Evolutionary conservation across 2,888 invertebrate species (phyloP), one percentile per base, ranked within the genome.

Genomic region (Drosophila paramelanica): DNA sequence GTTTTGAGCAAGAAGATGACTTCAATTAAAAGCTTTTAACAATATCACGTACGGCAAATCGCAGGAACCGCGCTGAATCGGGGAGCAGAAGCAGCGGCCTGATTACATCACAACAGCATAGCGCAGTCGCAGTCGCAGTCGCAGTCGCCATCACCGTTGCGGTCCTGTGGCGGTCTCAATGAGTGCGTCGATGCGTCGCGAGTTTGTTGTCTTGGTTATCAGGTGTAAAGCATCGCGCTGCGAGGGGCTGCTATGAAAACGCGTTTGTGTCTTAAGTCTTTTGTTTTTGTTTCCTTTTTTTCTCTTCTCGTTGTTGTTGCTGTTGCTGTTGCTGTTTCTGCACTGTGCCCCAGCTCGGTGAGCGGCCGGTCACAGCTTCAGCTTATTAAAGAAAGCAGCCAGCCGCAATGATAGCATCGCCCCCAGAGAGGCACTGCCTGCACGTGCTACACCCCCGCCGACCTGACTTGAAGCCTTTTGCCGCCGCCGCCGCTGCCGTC

Each of bases 21-120:
- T 91, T 91, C 90, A 90, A 90, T 90, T 90, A 91, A 91, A 90
- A 90, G 89, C 90, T 88, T 90, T 90, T 90, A 90, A 90, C 90
- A 91, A 89, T 90, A 91, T 91, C 91, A 91, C 90, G 91, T 91
- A 88, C 87, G 66, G 75, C 85, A 77, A 81, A 89, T 86, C 89
- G 85, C 77, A 79, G 78, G 67, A 71, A 78, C 76, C 69, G 67
- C 60, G 52, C 65, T 59, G 70, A 55, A 14, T 20, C 55, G 58
- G 41, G 17, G 23, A 25, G 45, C 17, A 20, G 38, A 3, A 36
- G 61, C 47, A 42, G 49, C 14, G 23, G 52, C 61, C 85, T 79
- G 87, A 84, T 89, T 88, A 84, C 84, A 84, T 89, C 87, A 84
- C 84, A 89, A 75, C 52, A 36, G 64, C 64, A 76, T 62, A 46